A percentile compares a stretch with the other conserved stretches of the same genome.
Evolutionary conservation across 2,113 vertebrate species (phyloP).

Genomic region (Sander vitreus): DNA sequence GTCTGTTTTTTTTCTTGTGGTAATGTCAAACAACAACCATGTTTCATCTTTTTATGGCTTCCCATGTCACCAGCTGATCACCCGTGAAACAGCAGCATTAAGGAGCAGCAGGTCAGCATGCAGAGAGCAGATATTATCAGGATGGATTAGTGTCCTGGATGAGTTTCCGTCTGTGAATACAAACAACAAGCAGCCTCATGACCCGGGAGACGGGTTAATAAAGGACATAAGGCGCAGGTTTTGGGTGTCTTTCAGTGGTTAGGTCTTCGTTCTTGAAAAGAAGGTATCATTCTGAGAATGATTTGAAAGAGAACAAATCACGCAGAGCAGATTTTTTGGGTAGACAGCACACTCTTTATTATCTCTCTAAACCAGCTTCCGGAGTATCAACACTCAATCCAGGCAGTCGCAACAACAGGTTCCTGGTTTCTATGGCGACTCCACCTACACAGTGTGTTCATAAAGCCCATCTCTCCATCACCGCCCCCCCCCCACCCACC

Average conservation of each 20-base stretch:
- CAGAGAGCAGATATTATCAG: constrained; percentile 18
- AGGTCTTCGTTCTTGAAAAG: neutral
- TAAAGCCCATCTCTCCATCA: neutral
- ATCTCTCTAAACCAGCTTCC: constrained; percentile 12
- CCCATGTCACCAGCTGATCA: no score
- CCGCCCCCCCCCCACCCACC: no score
- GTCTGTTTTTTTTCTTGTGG: no score
- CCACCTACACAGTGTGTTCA: constrained; percentile 70
- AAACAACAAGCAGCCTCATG: neutral
- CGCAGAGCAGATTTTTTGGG: neutral
- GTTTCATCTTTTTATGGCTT: neutral
- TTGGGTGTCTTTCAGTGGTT: neutral
- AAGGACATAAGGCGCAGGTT: neutral
- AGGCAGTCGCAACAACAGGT: constrained; percentile 44
- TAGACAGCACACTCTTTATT: constrained; percentile 8
- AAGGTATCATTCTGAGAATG: neutral
- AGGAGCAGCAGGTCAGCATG: constrained; percentile 11
- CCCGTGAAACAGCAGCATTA: neutral
- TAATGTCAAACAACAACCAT: neutral
- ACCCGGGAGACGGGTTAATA: constrained; percentile 25
- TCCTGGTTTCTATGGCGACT: constrained; percentile 74
- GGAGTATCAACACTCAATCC: constrained; percentile 21
- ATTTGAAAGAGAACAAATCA: neutral
- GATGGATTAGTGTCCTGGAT: constrained; percentile 44
- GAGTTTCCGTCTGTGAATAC: constrained; percentile 13